These are phyloP conservation scores for Heliconius hewitsoni DNA, from an alignment of 1,140 invertebrate genomes.

Conservation along the genomic window DNA sequence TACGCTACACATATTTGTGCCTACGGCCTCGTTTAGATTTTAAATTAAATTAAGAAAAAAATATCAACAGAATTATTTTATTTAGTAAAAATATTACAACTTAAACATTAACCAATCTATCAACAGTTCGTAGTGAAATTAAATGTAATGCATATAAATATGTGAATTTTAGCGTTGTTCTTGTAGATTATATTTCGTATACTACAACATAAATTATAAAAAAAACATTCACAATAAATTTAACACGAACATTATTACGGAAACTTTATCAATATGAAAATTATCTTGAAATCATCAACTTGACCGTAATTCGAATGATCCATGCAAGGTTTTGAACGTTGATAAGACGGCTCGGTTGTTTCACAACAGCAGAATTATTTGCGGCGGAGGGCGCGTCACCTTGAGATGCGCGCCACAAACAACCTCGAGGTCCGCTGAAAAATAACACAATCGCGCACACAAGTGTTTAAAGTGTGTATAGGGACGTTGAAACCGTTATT, in stretches of 20 bases:
- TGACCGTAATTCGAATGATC: constrained; percentile 80
- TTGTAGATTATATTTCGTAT: too few species aligned
- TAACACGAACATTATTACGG: not conserved
- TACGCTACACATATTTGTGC: too few species aligned
- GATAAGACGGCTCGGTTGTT: constrained; percentile 71
- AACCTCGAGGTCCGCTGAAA: constrained; percentile 72
- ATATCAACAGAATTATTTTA: too few species aligned
- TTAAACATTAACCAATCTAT: too few species aligned
- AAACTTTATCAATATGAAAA: constrained; percentile 58
- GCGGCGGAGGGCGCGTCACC: constrained; percentile 70
- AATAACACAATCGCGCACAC: constrained; percentile 52
- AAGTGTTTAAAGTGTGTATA: constrained; percentile 24
- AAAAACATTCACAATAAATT: not conserved
- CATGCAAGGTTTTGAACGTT: constrained; percentile 64
- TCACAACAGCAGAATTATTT: constrained; percentile 81
- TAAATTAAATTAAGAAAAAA: too few species aligned
- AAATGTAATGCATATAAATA: too few species aligned
- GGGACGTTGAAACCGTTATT: too few species aligned
- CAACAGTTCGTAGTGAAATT: too few species aligned
- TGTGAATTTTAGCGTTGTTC: too few species aligned
- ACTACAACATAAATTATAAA: not conserved
- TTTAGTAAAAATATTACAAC: too few species aligned
- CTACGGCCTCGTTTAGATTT: too few species aligned
- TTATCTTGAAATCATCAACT: constrained; percentile 78
- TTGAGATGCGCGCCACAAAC: constrained; percentile 78